phyloP scores from a whole-genome alignment of 2,113 vertebrate genomes.

The Coreoperca whiteheadi region DNA sequence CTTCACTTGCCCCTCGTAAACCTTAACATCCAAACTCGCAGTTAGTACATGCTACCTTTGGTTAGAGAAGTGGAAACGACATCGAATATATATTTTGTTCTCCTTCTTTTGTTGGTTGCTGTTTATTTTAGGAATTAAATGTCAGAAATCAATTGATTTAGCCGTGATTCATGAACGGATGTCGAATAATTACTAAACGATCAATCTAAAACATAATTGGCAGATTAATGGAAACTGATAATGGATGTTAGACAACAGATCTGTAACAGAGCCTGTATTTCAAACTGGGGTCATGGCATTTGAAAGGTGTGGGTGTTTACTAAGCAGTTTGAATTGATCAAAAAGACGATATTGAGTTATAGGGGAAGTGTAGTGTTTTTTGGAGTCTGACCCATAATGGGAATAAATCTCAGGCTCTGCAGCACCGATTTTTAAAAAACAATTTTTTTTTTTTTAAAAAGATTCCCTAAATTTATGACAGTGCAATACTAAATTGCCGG shows the following conservation, averaged over 20 bases:
- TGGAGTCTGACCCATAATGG: not conserved
- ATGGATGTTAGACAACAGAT: not conserved
- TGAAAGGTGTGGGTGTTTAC: not conserved
- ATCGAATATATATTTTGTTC: not conserved
- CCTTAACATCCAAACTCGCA: accelerated
- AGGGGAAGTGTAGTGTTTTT: not conserved
- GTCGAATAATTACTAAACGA: not conserved
- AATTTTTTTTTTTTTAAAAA: no score
- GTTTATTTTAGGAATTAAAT: no score
- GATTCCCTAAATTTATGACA: not conserved
- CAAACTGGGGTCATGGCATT: not conserved
- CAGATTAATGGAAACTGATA: not conserved
- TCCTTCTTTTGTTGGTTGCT: not conserved
- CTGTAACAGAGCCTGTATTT: not conserved
- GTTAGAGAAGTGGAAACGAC: not conserved
- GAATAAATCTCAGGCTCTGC: not conserved
- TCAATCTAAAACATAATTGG: not conserved
- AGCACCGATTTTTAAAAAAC: no score
- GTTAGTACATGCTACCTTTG: not conserved
- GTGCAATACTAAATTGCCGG: not conserved
- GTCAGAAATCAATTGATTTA: no score
- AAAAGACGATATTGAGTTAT: not conserved
- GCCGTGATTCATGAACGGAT: not conserved
- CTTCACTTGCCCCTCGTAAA: constrained; percentile 37
- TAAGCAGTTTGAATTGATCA: not conserved